Percentiles rank a stretch among this genome's conserved stretches.
Conservation (phyloP, 2,888 invertebrate species). For the Entomobrya proxima region DNA sequence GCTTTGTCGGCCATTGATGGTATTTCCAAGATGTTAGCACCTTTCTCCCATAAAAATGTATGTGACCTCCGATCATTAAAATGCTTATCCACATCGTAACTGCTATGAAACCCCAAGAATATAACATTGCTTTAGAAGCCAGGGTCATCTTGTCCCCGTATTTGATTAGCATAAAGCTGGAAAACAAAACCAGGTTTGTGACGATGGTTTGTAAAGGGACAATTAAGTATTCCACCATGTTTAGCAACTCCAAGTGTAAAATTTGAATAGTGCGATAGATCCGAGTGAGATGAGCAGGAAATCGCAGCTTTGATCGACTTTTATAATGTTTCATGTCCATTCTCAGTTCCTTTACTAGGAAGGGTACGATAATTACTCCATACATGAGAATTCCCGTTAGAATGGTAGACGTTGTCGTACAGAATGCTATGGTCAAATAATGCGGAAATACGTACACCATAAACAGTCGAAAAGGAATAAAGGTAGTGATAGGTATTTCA, state of each 20-base stretch:
- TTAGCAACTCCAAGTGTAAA: not conserved
- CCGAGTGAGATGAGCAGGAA: not conserved
- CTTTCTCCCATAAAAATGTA: not conserved
- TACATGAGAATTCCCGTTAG: not conserved
- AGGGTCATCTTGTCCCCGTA: not conserved
- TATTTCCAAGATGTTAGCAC: conserved; percentile 16
- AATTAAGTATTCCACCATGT: not conserved
- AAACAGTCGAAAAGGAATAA: not conserved
- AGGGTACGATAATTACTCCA: not conserved
- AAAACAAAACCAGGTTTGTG: not conserved
- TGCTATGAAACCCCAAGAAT: too few species aligned
- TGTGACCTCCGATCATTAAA: too few species aligned
- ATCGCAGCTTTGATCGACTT: not conserved
- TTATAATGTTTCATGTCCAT: not conserved
- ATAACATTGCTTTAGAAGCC: not conserved
- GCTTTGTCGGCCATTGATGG: not conserved
- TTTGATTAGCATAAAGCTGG: conserved; percentile 24
- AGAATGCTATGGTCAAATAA: not conserved
- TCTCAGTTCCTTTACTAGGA: conserved; percentile 19
- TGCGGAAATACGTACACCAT: conserved; percentile 1
- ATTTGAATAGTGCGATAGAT: not conserved
- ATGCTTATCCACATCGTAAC: too few species aligned
- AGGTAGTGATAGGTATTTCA: not conserved
- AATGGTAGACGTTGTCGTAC: not conserved
- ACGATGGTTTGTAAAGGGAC: conserved; percentile 19